Evolutionary conservation across 2,888 invertebrate species (phyloP).

Genomic region (Pediacus dermestoides): DNA sequence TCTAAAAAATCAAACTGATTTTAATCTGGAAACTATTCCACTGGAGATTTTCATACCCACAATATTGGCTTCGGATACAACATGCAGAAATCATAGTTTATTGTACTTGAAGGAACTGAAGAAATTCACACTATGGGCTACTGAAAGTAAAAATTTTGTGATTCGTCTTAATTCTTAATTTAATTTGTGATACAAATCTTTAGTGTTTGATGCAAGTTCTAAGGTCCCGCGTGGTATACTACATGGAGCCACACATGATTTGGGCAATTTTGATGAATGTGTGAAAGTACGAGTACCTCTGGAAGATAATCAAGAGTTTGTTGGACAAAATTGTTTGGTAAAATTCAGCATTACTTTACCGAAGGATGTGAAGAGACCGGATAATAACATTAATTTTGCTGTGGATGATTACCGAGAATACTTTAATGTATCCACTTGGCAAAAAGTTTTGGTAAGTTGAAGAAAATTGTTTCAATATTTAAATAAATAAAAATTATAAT

Average conservation of each 20-base stretch:
- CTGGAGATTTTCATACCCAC: no score
- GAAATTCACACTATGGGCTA: constrained; percentile 30
- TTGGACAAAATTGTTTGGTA: constrained; percentile 63
- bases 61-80: no score
- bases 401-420: constrained; percentile 21
- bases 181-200: no score
- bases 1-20: no score
- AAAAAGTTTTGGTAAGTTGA: constrained; percentile 31
- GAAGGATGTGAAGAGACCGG: constrained; percentile 10
- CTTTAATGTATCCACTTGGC: constrained; percentile 30
- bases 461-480: no score
- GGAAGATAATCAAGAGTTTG: constrained; percentile 39
- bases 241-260: constrained; percentile 61
- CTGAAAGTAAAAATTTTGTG: no score
- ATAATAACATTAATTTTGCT: constrained; percentile 15
- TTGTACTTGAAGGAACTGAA: constrained; percentile 32
- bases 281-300: constrained; percentile 42
- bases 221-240: constrained; percentile 64
- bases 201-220: constrained; percentile 69
- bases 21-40: no score
- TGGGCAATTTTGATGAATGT: constrained; percentile 71
- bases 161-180: no score
- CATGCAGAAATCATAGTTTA: constrained; percentile 33
- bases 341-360: constrained; percentile 48
- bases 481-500: no score